These are phyloP conservation scores for Dynastes maya DNA, from an alignment of 2,888 invertebrate species.

Conservation along the genomic window DNA sequence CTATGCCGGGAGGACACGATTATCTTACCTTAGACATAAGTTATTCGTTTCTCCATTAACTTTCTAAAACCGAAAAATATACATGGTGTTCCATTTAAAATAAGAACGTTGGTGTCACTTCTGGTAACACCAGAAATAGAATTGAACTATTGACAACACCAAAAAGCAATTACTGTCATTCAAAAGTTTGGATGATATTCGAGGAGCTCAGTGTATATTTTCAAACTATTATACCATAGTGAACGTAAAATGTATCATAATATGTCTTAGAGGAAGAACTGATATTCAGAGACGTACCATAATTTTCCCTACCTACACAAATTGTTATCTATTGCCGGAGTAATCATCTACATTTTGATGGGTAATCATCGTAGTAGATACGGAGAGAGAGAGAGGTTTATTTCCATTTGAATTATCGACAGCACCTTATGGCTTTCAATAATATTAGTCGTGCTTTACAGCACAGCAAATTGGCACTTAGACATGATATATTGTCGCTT, in stretches of 20 bases:
- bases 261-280: not conserved
- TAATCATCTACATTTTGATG: slow-evolving; percentile 11
- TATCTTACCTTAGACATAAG: too few relatives aligned
- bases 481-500: slow-evolving; percentile 47
- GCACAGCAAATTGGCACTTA: slow-evolving; percentile 50
- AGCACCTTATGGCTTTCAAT: slow-evolving; percentile 47
- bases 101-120: too few relatives aligned
- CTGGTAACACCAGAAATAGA: too few relatives aligned
- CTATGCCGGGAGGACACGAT: too few relatives aligned
- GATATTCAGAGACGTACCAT: not conserved
- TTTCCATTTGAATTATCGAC: slow-evolving; percentile 36
- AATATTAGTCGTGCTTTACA: slow-evolving; percentile 50
- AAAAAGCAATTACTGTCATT: too few relatives aligned
- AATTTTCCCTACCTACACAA: slow-evolving; percentile 3
- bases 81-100: too few relatives aligned
- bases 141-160: too few relatives aligned
- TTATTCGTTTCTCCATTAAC: too few relatives aligned
- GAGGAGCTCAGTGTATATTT: not conserved
- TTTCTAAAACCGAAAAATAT: too few relatives aligned
- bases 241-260: not conserved
- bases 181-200: too few relatives aligned
- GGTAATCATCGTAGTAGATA: slow-evolving; percentile 14
- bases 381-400: slow-evolving; percentile 15
- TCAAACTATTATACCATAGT: not conserved
- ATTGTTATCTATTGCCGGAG: slow-evolving; percentile 11